Evolutionary conservation across 2,888 invertebrate genomes (phyloP), one percentile per base, ranked within the genome.

Genomic region (Sarcophaga carnaria): DNA sequence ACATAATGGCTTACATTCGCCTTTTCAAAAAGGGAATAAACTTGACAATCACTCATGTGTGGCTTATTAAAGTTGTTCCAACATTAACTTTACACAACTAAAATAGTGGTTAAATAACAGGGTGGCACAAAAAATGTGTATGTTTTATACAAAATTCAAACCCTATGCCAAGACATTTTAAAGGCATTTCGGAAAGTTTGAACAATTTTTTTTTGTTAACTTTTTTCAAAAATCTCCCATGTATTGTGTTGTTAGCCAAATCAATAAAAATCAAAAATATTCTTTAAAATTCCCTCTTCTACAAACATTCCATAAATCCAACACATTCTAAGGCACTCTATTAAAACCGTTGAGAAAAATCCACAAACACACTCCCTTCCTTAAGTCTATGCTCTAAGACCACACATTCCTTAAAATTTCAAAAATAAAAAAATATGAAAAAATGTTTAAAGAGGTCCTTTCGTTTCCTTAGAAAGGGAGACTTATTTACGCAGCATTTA

Each of bases 21-120:
- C 12, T 54, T 54, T 54, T 54, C 17, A 20, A 11, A 54, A 11
- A 45, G 54, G 59, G 72, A 84, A 79, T 83, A 82, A 85, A 82
- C 79, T 77, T 77, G 80, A 86, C 81, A 86, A 77, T 86, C 85
- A 86, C 63, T 83, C 86, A 88, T 82, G 81, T 84, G 86, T 84
- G 83, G 85, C 75, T 80, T 78, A 88, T 85, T 88, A 78, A 83
- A 82, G 77, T 74, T 76, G 75, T 83, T 12, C 69, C 71, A 71
- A 76, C 80, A 71, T 49, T 66, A 71, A 64, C 66, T 37, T 2
- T 37, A 10, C 37, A 37, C 27, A 37, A 37, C 80, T 72, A 3
- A 59, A 59, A 59, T 20, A 49, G 54, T 64, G 45, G 12, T 80
- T 59, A 25, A 47, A 20, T 37, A 37, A 77, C 59, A 54, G 11